phyloP scores from a whole-genome alignment of 2,888 invertebrate genomes.

The Isotomurus palustris region DNA sequence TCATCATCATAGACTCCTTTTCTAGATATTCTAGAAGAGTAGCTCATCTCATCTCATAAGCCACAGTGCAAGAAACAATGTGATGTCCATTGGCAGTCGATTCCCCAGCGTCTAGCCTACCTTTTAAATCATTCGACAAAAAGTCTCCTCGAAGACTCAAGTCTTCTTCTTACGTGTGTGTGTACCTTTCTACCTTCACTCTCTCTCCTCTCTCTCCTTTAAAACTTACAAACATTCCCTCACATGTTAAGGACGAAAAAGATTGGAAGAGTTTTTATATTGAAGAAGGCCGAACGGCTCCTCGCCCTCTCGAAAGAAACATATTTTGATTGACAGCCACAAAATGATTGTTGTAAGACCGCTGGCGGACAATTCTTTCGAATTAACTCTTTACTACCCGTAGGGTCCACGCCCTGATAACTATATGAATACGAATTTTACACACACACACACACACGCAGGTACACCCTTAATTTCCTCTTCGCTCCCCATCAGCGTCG shows the following conservation, averaged over 20 bases:
- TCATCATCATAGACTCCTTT: background rate
- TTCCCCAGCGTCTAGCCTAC: background rate
- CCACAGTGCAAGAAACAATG: background rate
- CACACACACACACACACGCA: background rate
- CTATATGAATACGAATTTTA: slow-evolving; percentile 11
- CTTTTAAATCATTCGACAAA: too few species aligned
- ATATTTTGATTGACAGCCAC: slow-evolving; percentile 25
- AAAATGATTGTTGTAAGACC: slow-evolving; percentile 29
- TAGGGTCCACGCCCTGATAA: slow-evolving; percentile 27
- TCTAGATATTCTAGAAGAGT: background rate
- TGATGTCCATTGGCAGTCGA: background rate
- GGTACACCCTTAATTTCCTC: slow-evolving; percentile 5
- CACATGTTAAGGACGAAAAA: background rate
- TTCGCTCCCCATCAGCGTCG: too few species aligned
- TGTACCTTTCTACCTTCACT: too few species aligned
- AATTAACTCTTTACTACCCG: slow-evolving; percentile 1
- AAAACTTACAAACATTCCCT: too few species aligned
- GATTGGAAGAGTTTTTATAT: slow-evolving; percentile 3
- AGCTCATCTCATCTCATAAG: too few species aligned
- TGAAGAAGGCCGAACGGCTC: slow-evolving; percentile 16
- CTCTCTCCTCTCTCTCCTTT: too few species aligned
- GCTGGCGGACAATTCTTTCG: slow-evolving; percentile 17
- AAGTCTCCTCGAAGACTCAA: too few species aligned
- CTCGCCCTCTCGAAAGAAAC: slow-evolving; percentile 28
- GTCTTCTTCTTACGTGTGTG: too few species aligned